Conservation (phyloP, 2,888 invertebrate species). For the Zelleria hepariella region DNA sequence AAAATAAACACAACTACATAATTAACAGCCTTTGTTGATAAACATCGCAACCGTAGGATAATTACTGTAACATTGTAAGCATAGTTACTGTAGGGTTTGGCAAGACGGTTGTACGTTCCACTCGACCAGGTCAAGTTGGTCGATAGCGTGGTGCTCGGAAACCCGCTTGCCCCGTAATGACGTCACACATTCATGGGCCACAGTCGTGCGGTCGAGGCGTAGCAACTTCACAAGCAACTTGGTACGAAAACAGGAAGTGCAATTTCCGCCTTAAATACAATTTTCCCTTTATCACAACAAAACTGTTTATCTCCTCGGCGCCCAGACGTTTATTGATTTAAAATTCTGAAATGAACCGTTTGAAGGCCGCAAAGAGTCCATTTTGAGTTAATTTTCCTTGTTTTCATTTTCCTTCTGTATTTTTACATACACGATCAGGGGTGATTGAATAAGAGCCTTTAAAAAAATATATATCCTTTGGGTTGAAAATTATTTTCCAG, state of each 20-base stretch:
- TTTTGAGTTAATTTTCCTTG: no score
- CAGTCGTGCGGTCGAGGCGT: background rate
- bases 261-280: slow-evolving; percentile 56
- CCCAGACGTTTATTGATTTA: slow-evolving; percentile 28
- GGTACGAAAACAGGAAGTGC: slow-evolving; percentile 48
- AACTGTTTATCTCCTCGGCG: slow-evolving; percentile 16
- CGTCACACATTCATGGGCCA: background rate
- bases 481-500: no score
- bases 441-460: no score
- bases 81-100: background rate
- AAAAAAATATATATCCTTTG: no score
- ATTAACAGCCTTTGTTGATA: background rate
- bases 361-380: background rate
- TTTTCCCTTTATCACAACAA: slow-evolving; percentile 45
- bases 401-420: no score
- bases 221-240: background rate
- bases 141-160: background rate
- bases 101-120: background rate
- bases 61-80: background rate
- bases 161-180: background rate
- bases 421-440: no score
- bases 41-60: background rate
- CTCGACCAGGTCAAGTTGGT: background rate
- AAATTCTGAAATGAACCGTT: slow-evolving; percentile 7
- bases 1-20: no score